Conservation (phyloP, 2,113 vertebrate genomes). For the Chinchilla lanigera region DNA sequence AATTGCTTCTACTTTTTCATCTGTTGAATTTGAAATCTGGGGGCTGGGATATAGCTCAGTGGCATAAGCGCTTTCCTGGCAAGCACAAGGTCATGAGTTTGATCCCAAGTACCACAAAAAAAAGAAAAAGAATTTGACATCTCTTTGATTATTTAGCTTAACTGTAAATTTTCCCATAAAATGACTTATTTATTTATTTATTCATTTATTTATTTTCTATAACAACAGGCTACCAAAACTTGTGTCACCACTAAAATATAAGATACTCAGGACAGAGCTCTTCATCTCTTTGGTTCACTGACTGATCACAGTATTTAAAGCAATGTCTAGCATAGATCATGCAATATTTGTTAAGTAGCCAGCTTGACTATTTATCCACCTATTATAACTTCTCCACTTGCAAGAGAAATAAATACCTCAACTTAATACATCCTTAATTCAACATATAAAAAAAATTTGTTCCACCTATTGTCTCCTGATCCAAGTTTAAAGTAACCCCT, state of each 20-base stretch:
- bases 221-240: neutral
- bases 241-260: neutral
- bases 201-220: neutral
- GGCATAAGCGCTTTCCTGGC: no score
- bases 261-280: neutral
- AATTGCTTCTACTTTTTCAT: neutral
- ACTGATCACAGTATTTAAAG: no score
- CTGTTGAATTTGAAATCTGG: neutral
- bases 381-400: neutral
- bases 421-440: neutral
- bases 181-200: neutral
- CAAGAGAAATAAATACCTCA: neutral
- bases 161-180: neutral
- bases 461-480: neutral
- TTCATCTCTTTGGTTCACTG: neutral
- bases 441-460: neutral
- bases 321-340: no score
- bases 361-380: rapidly evolving
- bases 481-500: neutral
- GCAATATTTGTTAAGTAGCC: neutral
- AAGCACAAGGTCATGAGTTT: no score
- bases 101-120: no score
- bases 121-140: neutral
- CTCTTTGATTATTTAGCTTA: neutral
- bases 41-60: no score